A percentile compares a stretch with the other conserved stretches of the same genome.
Evolutionary conservation across 2,113 vertebrate species (phyloP).

Genomic region (Todiramphus saurophagus): DNA sequence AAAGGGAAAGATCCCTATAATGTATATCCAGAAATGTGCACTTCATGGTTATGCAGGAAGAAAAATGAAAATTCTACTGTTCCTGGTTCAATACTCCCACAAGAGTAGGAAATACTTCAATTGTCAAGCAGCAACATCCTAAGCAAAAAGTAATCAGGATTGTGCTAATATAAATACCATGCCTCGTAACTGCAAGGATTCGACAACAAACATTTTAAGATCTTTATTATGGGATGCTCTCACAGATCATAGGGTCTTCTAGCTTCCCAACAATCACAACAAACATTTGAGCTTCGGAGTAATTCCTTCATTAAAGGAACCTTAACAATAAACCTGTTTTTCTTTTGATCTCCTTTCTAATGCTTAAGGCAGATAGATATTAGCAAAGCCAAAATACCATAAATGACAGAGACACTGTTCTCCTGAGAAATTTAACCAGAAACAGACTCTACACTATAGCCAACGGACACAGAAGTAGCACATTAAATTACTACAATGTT

Average conservation of each 20-base stretch:
- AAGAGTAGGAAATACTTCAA: neutral
- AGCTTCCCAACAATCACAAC: neutral
- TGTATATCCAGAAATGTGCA: rapidly evolving
- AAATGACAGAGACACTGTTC: neutral
- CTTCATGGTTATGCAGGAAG: neutral
- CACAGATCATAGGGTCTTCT: neutral
- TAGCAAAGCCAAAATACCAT: neutral
- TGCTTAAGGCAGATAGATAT: neutral
- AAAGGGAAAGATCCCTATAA: neutral
- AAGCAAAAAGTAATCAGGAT: neutral
- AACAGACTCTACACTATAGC: neutral
- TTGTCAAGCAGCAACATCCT: neutral
- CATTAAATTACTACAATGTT: neutral
- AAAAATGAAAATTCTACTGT: neutral
- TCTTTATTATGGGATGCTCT: neutral
- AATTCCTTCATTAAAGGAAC: neutral
- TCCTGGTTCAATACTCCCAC: neutral
- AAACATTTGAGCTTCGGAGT: neutral
- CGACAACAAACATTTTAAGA: neutral
- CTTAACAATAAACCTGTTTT: neutral
- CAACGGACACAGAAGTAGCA: rapidly evolving
- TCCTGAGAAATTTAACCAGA: neutral
- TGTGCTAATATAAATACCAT: neutral
- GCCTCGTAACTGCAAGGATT: neutral
- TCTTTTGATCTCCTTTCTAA: neutral